Percentiles rank a stretch among this genome's conserved stretches.
Evolutionary conservation across 2,888 invertebrate genomes (phyloP).

Genomic region (Erebia epiphron): DNA sequence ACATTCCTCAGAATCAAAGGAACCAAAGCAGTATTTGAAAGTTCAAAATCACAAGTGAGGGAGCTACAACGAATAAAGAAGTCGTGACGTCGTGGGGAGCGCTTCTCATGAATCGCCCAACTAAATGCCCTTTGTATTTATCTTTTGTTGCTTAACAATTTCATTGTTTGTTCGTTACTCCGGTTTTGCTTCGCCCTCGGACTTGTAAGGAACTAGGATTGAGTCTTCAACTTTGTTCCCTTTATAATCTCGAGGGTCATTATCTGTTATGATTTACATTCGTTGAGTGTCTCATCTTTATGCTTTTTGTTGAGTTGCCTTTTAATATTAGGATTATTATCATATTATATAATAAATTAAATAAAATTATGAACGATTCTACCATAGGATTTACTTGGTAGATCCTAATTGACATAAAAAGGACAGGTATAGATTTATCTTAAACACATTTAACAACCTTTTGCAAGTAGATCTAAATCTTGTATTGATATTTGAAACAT

Average conservation of each 20-base stretch:
- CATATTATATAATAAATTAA: too few species aligned
- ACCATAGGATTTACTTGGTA: too few species aligned
- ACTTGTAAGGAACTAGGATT: slow-evolving; percentile 63
- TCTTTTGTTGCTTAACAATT: slow-evolving; percentile 62
- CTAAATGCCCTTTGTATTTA: slow-evolving; percentile 56
- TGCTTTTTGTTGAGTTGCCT: neutral
- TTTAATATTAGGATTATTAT: neutral
- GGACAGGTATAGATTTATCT: too few species aligned
- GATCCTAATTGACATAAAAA: too few species aligned
- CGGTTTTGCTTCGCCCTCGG: slow-evolving; percentile 54
- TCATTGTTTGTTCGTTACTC: slow-evolving; percentile 63
- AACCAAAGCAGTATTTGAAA: slow-evolving; percentile 11
- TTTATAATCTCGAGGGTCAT: slow-evolving; percentile 61
- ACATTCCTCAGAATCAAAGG: neutral
- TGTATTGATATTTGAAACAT: too few species aligned
- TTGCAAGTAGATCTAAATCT: too few species aligned
- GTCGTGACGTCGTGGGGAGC: slow-evolving; percentile 39
- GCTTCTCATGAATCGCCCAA: slow-evolving; percentile 46
- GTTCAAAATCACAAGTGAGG: slow-evolving; percentile 34
- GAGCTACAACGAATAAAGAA: slow-evolving; percentile 34
- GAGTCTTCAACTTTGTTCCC: slow-evolving; percentile 59
- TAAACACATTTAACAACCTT: too few species aligned
- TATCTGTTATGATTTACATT: slow-evolving; percentile 49
- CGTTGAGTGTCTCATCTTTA: slow-evolving; percentile 8
- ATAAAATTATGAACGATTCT: too few species aligned